Base-by-base conservation (phyloP, 1,140 invertebrate species). In the Drosophila lini region DNA sequence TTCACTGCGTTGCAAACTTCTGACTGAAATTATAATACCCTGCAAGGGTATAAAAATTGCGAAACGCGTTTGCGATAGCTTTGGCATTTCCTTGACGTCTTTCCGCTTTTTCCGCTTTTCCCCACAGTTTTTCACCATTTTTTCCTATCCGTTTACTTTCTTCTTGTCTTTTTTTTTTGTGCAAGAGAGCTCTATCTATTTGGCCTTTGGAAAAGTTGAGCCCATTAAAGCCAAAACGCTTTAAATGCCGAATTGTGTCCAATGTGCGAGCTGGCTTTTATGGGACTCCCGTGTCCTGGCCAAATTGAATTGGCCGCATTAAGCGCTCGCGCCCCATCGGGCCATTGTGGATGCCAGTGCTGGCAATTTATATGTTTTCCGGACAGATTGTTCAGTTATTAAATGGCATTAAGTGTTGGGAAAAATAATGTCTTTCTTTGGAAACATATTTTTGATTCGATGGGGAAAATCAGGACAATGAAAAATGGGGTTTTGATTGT, bases 1-100 rank as follows among this genome's bases (percentile, higher is more conserved):
- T n/a, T n/a, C n/a, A n/a, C n/a, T n/a, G n/a, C n/a, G n/a, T n/a
- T n/a, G n/a, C n/a, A n/a, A n/a, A n/a, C n/a, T n/a, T n/a, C n/a
- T n/a, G n/a, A n/a, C n/a, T n/a, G n/a, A n/a, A n/a, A n/a, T n/a
- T n/a, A n/a, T n/a, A n/a, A n/a, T n/a, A n/a, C n/a, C n/a, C n/a
- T n/a, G n/a, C n/a, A n/a, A n/a, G n/a, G n/a, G n/a, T n/a, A n/a
- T n/a, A 88, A 88, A 88, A 88, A 88, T 88, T 89, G 83, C 80
- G 73, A 80, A 89, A 83, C 80, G 84, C 83, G 83, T 89, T 88
- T 88, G 84, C 83, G 83, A 88, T 88, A 88, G 83, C 83, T 88
- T 88, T 83, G 80, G 83, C 83, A 89, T 88, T 89, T 89, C 83
- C 83, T 88, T 88, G 84, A 74, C 84, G 73, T 88, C 83, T 83